Evolutionary conservation across 2,797 vertebrate genomes (phyloP), one percentile per base, ranked within the genome.

Genomic region (Hylomyscus alleni): DNA sequence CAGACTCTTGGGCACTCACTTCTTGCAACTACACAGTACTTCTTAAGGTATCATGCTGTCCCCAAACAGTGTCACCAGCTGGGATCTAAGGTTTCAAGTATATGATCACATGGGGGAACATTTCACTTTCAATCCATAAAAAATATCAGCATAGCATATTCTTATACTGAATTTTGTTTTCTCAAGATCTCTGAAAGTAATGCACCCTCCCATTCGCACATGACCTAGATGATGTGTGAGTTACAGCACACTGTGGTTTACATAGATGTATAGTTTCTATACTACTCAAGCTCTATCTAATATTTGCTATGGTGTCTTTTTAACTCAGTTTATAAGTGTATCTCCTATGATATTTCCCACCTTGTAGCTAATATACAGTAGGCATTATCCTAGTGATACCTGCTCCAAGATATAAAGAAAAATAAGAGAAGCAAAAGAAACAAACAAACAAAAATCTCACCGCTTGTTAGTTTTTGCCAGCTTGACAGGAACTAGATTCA

Each of bases 101-200:
- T 9, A 54, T 37, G 22, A 54, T 7, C 13, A 11, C 72, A 13
- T 10, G 7, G 31, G 84, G 20, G 69, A 87, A 15, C 69, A 87
- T 72, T 87, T 54, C 50, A 37, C 34, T 17, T 72, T 54, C 22
- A 72, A 54, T 7, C 65, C 26, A 37, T 37, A 72, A 54, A 54
- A 73, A 56, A 58, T 31, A 54, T 81, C 44, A 72, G 11, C 52
- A 40, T 75, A 15, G n/a, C 11, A 37, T 14, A 4, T 54, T 44
- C 1, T 76, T 58, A 7, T 34, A 89, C 17, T 94, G 31, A 80
- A 3, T 86, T 83, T 94, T 95, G 9, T 80, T 94, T 89, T 69
- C 50, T 52, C 44, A 6, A 84, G 17, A 50, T 47, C 37, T 60
- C 90, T 6, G 24, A 77, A 2, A 13, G 13, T 8, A 75, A 47